Conservation (phyloP, 37 sponge, comb jelly and placozoan species). For the Lycopodina hypogea region DNA sequence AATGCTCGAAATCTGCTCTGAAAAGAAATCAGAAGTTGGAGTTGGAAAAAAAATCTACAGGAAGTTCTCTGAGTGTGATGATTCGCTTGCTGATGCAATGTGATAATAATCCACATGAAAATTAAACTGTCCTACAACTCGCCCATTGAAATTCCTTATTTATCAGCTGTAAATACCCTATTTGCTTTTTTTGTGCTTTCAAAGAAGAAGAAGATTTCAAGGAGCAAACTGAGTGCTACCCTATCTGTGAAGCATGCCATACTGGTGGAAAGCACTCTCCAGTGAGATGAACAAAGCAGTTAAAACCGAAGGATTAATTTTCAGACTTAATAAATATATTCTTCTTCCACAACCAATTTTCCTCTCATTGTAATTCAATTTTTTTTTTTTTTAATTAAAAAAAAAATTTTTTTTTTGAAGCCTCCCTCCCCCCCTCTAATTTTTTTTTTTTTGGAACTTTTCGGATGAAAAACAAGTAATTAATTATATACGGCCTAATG, state of each 20-base stretch:
- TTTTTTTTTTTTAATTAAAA: background rate
- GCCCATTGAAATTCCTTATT: slow-evolving; percentile 55
- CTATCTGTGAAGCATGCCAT: background rate
- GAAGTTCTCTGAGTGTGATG: slow-evolving; percentile 22
- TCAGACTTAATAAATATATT: no score
- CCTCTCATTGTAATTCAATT: no score
- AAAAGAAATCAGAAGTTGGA: slow-evolving; percentile 26
- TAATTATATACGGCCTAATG: no score
- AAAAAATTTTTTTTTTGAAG: background rate
- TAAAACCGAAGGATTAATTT: no score
- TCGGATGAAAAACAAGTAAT: slow-evolving; percentile 11
- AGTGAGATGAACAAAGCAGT: no score
- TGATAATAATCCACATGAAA: slow-evolving; percentile 28
- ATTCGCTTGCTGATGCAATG: slow-evolving; percentile 25
- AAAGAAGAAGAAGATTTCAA: slow-evolving; percentile 38
- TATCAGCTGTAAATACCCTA: slow-evolving; percentile 36
- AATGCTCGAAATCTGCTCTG: slow-evolving; percentile 39
- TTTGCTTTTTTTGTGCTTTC: slow-evolving; percentile 32
- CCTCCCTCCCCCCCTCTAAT: background rate
- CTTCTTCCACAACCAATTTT: no score
- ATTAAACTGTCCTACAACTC: slow-evolving; percentile 32
- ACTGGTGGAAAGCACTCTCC: no score
- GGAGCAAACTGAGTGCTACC: background rate
- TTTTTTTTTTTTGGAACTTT: background rate
- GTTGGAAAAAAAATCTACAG: slow-evolving; percentile 17